phyloP scores from a whole-genome alignment of 2,888 invertebrate genomes.

The Drosophila colorata region DNA sequence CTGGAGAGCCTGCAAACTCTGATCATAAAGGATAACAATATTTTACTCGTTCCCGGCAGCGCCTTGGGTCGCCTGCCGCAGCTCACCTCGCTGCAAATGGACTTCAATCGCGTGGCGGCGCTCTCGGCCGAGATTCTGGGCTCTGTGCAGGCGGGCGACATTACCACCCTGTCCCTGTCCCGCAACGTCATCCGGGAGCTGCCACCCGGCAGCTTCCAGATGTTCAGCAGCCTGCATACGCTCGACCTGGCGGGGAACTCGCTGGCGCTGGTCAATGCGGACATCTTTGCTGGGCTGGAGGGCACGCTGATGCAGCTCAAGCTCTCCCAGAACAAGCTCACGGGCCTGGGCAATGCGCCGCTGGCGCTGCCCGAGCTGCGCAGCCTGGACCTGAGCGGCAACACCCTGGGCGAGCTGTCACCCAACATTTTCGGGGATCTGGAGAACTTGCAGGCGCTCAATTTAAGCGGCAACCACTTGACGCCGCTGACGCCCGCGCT shows the following conservation, averaged over 20 bases:
- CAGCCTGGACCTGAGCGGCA: slow-evolving; percentile 91
- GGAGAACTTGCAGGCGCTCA: slow-evolving; percentile 89
- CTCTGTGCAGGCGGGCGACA: slow-evolving; percentile 89
- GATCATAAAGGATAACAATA: slow-evolving; percentile 94
- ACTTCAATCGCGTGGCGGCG: slow-evolving; percentile 95
- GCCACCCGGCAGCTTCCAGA: slow-evolving; percentile 92
- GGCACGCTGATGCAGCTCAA: slow-evolving; percentile 90
- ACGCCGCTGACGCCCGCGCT: slow-evolving; percentile 88
- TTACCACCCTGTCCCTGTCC: slow-evolving; percentile 90
- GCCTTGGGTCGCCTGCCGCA: slow-evolving; percentile 92
- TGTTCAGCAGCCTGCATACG: slow-evolving; percentile 89
- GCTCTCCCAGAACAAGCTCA: slow-evolving; percentile 91
- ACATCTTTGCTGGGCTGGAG: slow-evolving; percentile 92
- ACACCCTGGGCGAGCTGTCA: slow-evolving; percentile 90
- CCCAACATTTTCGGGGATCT: slow-evolving; percentile 89
- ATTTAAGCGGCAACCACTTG: slow-evolving; percentile 91
- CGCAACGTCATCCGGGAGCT: slow-evolving; percentile 95
- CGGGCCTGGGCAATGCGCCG: slow-evolving; percentile 88
- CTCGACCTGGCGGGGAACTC: slow-evolving; percentile 93
- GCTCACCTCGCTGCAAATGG: slow-evolving; percentile 90
- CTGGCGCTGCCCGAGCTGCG: slow-evolving; percentile 88
- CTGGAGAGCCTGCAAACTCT: slow-evolving; percentile 91
- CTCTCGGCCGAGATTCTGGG: slow-evolving; percentile 92
- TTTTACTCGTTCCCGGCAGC: slow-evolving; percentile 93
- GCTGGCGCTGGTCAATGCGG: slow-evolving; percentile 89